These are phyloP conservation scores for Conomelus anceps DNA, from an alignment of 2,888 invertebrate species.

Conservation along the genomic window DNA sequence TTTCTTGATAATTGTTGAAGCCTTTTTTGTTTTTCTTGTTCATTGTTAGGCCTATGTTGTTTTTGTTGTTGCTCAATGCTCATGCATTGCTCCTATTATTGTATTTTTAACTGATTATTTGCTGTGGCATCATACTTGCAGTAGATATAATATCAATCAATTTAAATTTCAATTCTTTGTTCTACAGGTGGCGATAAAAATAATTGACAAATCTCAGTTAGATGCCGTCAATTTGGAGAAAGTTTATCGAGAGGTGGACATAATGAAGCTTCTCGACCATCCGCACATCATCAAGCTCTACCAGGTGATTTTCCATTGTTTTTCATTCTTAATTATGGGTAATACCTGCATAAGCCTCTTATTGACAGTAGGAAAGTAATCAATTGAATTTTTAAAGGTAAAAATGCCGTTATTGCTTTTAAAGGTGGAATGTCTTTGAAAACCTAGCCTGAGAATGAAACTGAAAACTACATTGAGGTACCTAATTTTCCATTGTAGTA, in stretches of 20 bases:
- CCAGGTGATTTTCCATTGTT: constrained; percentile 69
- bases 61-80: no score
- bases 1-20: no score
- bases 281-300: constrained; percentile 97
- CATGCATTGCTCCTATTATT: no score
- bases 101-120: neutral
- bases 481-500: no score
- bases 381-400: no score
- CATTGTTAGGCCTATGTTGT: no score
- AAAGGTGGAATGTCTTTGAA: no score
- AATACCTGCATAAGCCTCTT: neutral
- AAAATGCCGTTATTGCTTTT: no score
- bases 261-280: constrained; percentile 94
- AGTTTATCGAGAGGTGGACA: constrained; percentile 94
- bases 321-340: neutral
- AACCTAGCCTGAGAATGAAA: no score
- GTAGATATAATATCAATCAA: neutral
- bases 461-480: no score
- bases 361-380: neutral
- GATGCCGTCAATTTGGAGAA: constrained; percentile 88
- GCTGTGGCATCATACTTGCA: neutral
- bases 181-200: constrained; percentile 90
- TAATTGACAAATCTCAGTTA: constrained; percentile 88
- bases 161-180: constrained; percentile 35
- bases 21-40: no score